A percentile compares a stretch with the other conserved stretches of the same genome.
Conservation (phyloP, 2,113 vertebrate species). For the Anarrhichthys ocellatus region DNA sequence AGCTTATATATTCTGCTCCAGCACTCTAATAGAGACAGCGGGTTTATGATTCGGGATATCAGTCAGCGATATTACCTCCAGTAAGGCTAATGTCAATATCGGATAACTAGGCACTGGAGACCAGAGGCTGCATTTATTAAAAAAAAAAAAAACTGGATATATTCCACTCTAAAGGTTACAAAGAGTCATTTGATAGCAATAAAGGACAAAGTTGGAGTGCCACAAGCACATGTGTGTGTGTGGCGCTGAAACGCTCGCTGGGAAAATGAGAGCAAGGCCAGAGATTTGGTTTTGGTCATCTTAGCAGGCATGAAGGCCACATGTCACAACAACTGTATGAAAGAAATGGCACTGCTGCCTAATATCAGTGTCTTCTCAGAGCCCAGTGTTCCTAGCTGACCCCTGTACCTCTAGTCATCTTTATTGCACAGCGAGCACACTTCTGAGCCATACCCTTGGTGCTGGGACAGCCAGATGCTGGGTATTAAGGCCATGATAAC, state of each 20-base stretch:
- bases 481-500: constrained; percentile 42
- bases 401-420: constrained; percentile 6
- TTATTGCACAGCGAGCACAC: constrained; percentile 18
- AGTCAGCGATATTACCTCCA: constrained; percentile 12
- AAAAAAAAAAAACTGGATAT: background rate
- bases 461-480: constrained; percentile 14
- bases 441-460: constrained; percentile 22
- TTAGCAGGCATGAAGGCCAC: background rate
- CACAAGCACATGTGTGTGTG: background rate
- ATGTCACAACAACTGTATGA: background rate
- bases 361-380: constrained; percentile 23
- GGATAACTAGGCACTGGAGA: constrained; percentile 53
- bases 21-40: background rate
- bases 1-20: background rate
- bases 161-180: background rate
- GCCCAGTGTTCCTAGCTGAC: constrained; percentile 13
- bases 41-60: constrained; percentile 31
- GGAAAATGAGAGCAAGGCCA: background rate
- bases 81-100: constrained; percentile 33
- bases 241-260: background rate
- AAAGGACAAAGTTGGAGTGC: background rate
- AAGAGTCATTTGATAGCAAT: background rate
- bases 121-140: constrained; percentile 26
- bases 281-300: background rate
- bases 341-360: constrained; percentile 23